Conservation (phyloP, 2,797 vertebrate species). For the Tauraco hartlaubi region DNA sequence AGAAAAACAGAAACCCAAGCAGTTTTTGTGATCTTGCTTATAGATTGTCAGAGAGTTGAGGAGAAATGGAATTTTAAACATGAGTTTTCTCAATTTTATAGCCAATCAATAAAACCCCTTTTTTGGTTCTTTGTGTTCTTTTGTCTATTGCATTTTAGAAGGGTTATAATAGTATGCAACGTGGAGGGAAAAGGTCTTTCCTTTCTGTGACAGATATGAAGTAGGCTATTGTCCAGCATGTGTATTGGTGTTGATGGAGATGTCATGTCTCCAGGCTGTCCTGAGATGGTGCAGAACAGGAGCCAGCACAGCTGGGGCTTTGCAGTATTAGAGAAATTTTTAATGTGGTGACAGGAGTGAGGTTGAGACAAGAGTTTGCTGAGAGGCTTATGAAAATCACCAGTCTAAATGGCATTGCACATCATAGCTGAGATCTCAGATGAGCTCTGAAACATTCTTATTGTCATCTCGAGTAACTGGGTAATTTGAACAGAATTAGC, state of each 20-base stretch:
- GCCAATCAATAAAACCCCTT: background rate
- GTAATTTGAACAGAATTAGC: background rate
- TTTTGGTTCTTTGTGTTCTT: background rate
- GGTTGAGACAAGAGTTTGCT: background rate
- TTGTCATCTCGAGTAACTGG: background rate
- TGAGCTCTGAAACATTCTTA: background rate
- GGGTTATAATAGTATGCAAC: background rate
- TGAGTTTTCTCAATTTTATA: background rate
- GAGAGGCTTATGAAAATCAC: conserved; percentile 3
- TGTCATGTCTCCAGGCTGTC: background rate
- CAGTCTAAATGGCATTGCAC: background rate
- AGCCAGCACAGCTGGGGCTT: background rate
- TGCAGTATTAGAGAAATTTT: background rate
- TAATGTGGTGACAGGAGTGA: background rate
- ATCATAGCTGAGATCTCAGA: background rate
- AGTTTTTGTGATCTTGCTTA: background rate
- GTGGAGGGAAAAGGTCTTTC: background rate
- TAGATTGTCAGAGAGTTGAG: background rate
- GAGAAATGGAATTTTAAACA: background rate
- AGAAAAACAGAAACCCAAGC: background rate
- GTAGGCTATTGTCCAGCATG: background rate
- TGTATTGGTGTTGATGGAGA: background rate
- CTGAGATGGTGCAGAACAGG: background rate
- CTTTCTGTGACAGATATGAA: background rate
- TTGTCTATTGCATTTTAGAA: background rate